These are phyloP conservation scores for Macrotus californicus DNA, from an alignment of 2,113 vertebrate species.

Conservation along the genomic window DNA sequence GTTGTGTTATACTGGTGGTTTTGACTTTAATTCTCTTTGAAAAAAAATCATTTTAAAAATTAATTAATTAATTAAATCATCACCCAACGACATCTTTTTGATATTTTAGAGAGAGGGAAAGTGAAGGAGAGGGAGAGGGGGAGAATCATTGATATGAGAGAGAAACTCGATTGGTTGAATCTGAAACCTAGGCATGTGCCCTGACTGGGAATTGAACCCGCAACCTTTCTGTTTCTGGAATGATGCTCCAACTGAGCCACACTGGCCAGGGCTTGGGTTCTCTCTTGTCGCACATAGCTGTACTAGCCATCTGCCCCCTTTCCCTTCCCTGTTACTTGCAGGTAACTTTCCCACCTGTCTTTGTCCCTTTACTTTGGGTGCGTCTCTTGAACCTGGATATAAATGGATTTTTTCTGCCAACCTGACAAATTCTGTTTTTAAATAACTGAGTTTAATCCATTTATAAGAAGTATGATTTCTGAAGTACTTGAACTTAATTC, in stretches of 20 bases:
- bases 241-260: no score
- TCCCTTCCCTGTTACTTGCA: not conserved
- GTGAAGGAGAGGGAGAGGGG: no score
- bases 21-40: not conserved
- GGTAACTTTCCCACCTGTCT: not conserved
- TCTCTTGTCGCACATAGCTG: not conserved
- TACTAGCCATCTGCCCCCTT: no score
- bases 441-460: not conserved
- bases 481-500: not conserved
- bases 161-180: no score
- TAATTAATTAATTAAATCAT: no score
- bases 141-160: no score
- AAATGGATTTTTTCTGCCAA: not conserved
- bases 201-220: not conserved
- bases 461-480: not conserved
- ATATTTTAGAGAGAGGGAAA: no score
- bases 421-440: not conserved
- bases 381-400: not conserved
- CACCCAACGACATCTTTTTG: no score
- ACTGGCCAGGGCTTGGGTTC: no score
- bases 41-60: no score
- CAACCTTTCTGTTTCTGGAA: no score
- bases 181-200: not conserved
- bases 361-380: not conserved
- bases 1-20: not conserved